Conservation (phyloP, 2,113 vertebrate species). For the Zosterops pallidus region DNA sequence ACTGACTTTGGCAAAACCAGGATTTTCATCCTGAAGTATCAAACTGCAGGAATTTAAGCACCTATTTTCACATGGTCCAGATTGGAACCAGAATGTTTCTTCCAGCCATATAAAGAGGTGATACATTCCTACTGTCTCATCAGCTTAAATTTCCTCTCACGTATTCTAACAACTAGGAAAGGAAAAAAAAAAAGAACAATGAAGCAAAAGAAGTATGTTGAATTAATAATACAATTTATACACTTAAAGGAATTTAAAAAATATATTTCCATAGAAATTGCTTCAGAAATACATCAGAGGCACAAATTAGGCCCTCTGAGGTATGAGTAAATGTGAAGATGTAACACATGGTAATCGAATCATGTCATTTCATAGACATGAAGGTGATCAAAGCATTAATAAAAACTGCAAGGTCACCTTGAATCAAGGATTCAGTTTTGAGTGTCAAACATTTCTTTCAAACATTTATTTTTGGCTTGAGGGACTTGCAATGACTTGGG, state of each 20-base stretch:
- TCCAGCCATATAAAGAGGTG: background rate
- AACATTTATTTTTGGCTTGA: background rate
- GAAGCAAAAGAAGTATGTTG: slow-evolving; percentile 31
- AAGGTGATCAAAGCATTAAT: slow-evolving; percentile 65
- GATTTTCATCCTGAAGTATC: background rate
- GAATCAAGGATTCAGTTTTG: slow-evolving; percentile 14
- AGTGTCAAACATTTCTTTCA: background rate
- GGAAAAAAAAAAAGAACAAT: background rate
- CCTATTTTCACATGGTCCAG: background rate
- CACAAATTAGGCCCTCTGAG: slow-evolving; percentile 62
- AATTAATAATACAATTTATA: slow-evolving; percentile 60
- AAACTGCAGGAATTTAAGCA: background rate
- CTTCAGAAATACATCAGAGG: slow-evolving; percentile 62
- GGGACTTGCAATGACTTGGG: background rate
- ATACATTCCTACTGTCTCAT: slow-evolving; percentile 23
- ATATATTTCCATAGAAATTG: slow-evolving; percentile 55
- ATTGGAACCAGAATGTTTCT: background rate
- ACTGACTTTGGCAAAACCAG: background rate
- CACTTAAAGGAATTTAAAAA: slow-evolving; percentile 35
- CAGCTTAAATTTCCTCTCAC: slow-evolving; percentile 22
- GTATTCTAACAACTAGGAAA: background rate
- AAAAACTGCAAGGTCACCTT: slow-evolving; percentile 64
- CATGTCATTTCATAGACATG: slow-evolving; percentile 47
- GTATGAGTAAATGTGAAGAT: slow-evolving; percentile 49
- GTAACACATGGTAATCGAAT: slow-evolving; percentile 63